Base-by-base conservation (phyloP, 2,888 invertebrate genomes). In the Drosophila dives region DNA sequence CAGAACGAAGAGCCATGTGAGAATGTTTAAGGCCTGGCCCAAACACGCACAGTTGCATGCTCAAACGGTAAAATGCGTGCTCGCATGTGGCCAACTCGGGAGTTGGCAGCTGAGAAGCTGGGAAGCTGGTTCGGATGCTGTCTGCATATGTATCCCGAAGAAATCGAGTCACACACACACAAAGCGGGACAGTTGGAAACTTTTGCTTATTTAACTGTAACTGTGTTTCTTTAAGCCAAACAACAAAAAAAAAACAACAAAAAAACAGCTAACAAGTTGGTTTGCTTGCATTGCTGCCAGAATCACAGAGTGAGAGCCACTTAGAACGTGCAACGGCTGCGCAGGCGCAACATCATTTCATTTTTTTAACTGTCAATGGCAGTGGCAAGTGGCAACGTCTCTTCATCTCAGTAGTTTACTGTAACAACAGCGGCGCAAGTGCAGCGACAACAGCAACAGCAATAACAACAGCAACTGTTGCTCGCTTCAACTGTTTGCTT, bases 191-290 rank as follows among this genome's bases (percentile, higher is more conserved):
- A 74, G 73, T 63, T 75, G 79, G 60, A 69, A 80, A 85, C 86
- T 85, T 85, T 85, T 86, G 86, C 86, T 85, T 86, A 83, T 85
- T 85, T 85, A 82, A 85, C 86, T 83, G 83, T 86, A 80, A 75
- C 75, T 64, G 61, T 55, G 63, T 72, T 75, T 72, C 75, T 77
- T 71, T 64, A 69, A 67, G 71, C 59, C 64, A 63, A 61, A 64
- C 62, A 61, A 63, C 59, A 29, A 29, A 0, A 29, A 26, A 26
- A 26, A 26, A 26, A 26, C 3, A 26, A 26, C 3, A 26, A 4
- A 26, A 29, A 29, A 29, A 29, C 6, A 29, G 5, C 29, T 29
- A 29, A 5, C 29, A 29, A 29, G 29, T 6, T 29, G 29, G 29
- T 29, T 29, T 45, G 23, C 8, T 23, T 45, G 15, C 17, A n/a